A percentile compares a stretch with the other conserved stretches of the same genome.
Evolutionary conservation across 2,113 vertebrate species (phyloP).

Genomic region (Stercorarius parasiticus): DNA sequence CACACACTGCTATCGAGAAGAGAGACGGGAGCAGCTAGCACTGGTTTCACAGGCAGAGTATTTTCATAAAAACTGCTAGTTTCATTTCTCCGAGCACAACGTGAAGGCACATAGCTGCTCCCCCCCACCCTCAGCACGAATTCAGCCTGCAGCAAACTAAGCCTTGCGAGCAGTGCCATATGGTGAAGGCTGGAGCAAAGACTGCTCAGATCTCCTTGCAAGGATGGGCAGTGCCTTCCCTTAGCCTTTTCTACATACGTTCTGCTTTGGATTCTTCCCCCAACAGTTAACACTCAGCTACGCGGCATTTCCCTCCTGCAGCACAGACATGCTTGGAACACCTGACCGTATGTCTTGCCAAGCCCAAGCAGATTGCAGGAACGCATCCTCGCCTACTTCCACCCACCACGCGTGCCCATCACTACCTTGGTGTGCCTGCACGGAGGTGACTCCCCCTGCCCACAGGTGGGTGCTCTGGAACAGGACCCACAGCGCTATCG

Average conservation of each 20-base stretch:
- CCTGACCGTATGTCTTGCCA: neutral
- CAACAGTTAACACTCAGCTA: neutral
- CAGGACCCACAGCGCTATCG: neutral
- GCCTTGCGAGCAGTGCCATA: neutral
- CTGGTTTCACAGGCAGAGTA: neutral
- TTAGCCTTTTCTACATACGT: neutral
- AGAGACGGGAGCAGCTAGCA: neutral
- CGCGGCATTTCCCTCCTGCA: neutral
- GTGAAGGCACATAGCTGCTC: neutral
- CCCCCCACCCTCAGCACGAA: neutral
- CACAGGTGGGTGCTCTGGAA: neutral
- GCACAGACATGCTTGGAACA: neutral
- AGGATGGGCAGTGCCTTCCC: neutral
- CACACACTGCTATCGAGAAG: neutral
- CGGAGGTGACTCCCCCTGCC: neutral
- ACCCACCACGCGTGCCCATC: fast-evolving
- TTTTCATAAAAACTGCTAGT: neutral
- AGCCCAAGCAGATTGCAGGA: neutral
- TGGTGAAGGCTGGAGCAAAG: neutral
- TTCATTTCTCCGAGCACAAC: neutral
- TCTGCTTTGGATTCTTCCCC: neutral
- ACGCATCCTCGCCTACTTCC: neutral
- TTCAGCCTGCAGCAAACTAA: neutral
- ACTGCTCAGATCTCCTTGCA: neutral
- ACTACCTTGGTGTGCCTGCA: too few relatives aligned